These are phyloP conservation scores for Planiliza haematocheilus DNA, from an alignment of 2,113 vertebrate species.

Conservation along the genomic window DNA sequence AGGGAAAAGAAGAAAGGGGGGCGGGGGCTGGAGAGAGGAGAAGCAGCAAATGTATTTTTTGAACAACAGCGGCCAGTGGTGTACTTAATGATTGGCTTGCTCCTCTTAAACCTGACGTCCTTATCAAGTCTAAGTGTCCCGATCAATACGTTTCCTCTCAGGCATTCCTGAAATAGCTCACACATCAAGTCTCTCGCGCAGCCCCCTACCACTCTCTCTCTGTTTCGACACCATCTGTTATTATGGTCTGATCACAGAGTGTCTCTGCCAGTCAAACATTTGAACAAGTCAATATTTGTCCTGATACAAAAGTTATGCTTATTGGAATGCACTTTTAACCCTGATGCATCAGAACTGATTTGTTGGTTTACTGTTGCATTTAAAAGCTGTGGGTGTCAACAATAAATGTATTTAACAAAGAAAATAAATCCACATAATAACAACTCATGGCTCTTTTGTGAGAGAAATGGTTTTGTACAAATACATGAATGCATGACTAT, in stretches of 20 bases:
- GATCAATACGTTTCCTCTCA: slow-evolving; percentile 82
- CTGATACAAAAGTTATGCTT: slow-evolving; percentile 63
- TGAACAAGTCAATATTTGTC: slow-evolving; percentile 68
- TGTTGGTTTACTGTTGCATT: slow-evolving; percentile 28
- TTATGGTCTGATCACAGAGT: slow-evolving; percentile 54
- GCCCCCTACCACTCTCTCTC: neutral
- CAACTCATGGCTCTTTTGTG: slow-evolving; percentile 20
- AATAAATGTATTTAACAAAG: slow-evolving; percentile 22
- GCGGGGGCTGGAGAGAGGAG: neutral
- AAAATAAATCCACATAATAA: slow-evolving; percentile 10
- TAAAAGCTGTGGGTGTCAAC: slow-evolving; percentile 37
- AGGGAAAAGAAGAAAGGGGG: slow-evolving; percentile 27
- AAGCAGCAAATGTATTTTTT: slow-evolving; percentile 82
- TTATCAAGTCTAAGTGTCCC: slow-evolving; percentile 83
- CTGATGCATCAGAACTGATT: slow-evolving; percentile 32
- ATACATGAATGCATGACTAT: slow-evolving; percentile 17
- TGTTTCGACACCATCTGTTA: slow-evolving; percentile 68
- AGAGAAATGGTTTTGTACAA: neutral
- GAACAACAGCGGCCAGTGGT: slow-evolving; percentile 85
- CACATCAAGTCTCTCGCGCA: slow-evolving; percentile 50
- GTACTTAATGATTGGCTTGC: slow-evolving; percentile 86
- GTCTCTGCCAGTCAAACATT: slow-evolving; percentile 58
- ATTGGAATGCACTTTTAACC: slow-evolving; percentile 49
- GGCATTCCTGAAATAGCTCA: slow-evolving; percentile 77
- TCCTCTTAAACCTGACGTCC: slow-evolving; percentile 84